A percentile compares a stretch with the other conserved stretches of the same genome.
These are phyloP conservation scores for Pectinophora gossypiella DNA, from an alignment of 1,140 invertebrate species.

Conservation along the genomic window DNA sequence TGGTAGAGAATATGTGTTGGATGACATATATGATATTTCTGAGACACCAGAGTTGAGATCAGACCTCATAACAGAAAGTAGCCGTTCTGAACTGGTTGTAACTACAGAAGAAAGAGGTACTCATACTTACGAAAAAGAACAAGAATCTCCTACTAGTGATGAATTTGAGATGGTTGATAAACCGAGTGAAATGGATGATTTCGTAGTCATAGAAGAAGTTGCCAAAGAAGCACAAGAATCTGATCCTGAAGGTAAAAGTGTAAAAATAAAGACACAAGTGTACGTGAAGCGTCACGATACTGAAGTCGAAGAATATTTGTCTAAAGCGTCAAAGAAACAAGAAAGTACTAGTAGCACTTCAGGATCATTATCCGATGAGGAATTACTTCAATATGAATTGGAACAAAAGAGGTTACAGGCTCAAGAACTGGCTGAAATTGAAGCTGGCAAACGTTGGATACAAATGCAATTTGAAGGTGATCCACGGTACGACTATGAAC, in stretches of 20 bases:
- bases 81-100: slow-evolving; percentile 72
- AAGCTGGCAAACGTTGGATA: slow-evolving; percentile 90
- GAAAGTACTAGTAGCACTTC: slow-evolving; percentile 77
- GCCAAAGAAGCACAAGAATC: slow-evolving; percentile 88
- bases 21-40: slow-evolving; percentile 76
- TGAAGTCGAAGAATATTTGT: slow-evolving; percentile 84
- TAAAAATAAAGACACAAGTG: slow-evolving; percentile 78
- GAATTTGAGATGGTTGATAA: slow-evolving; percentile 93
- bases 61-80: slow-evolving; percentile 65
- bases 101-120: slow-evolving; percentile 75
- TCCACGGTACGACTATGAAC: slow-evolving; percentile 82
- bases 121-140: slow-evolving; percentile 75
- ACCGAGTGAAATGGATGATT: slow-evolving; percentile 89
- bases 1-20: slow-evolving; percentile 78
- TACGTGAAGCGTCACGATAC: slow-evolving; percentile 80
- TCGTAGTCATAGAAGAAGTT: slow-evolving; percentile 91
- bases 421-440: slow-evolving; percentile 78
- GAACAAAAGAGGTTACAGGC: slow-evolving; percentile 80
- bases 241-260: slow-evolving; percentile 87
- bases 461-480: slow-evolving; percentile 89
- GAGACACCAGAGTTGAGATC: slow-evolving; percentile 76
- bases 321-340: slow-evolving; percentile 66
- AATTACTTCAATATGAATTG: slow-evolving; percentile 83
- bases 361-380: slow-evolving; percentile 76
- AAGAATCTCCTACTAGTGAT: slow-evolving; percentile 89